These are phyloP conservation scores for Acleris sparsana DNA, from an alignment of 2,888 invertebrate genomes.

Conservation along the genomic window DNA sequence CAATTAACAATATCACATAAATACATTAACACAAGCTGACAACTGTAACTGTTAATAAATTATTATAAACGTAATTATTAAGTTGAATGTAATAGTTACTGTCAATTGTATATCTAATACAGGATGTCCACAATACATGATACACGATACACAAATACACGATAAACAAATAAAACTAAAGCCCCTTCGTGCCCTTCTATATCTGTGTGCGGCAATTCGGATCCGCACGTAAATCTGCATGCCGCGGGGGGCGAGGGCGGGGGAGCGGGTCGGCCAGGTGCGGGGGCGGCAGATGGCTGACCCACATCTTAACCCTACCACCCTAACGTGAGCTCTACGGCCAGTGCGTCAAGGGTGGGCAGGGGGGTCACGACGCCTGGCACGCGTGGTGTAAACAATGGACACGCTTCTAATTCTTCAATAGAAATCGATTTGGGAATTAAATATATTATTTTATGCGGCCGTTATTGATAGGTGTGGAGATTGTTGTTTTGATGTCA, in stretches of 20 bases:
- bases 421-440: conserved; percentile 32
- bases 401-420: conserved; percentile 32
- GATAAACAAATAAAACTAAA: neutral
- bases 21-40: too few species aligned
- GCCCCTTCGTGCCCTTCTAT: conserved; percentile 8
- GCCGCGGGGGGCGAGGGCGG: conserved; percentile 42
- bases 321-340: conserved; percentile 5
- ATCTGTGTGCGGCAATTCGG: conserved; percentile 36
- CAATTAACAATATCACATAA: too few species aligned
- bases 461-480: neutral
- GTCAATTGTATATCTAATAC: too few species aligned
- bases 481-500: neutral
- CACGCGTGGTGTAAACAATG: conserved; percentile 31
- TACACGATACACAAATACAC: too few species aligned
- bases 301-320: conserved; percentile 56
- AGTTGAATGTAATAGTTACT: too few species aligned
- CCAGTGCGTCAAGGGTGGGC: conserved; percentile 3
- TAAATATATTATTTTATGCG: conserved; percentile 27
- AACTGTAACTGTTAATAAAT: too few species aligned
- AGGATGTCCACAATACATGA: too few species aligned
- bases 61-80: too few species aligned
- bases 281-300: conserved; percentile 76
- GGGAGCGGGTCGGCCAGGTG: conserved; percentile 57
- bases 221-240: conserved; percentile 68
- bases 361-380: conserved; percentile 28